Evolutionary conservation across 2,797 vertebrate species (phyloP).

Genomic region (Ctenopoma kingsleyae): DNA sequence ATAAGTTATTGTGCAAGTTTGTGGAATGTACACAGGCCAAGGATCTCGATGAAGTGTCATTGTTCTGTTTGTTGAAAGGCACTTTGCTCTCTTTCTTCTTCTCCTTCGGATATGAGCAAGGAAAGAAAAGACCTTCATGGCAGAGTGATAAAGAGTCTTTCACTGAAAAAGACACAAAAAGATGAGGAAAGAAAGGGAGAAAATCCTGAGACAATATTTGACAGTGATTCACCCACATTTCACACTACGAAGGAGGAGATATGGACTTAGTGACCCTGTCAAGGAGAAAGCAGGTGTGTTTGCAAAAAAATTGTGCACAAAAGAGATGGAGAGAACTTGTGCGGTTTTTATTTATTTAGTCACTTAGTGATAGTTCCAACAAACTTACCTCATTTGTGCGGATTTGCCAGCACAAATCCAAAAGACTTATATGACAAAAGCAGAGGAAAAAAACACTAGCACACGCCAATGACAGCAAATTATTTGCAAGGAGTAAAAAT

Average conservation of each 20-base stretch:
- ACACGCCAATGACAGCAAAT: conserved; percentile 50
- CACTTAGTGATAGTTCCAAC: conserved; percentile 36
- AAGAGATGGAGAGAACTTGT: conserved; percentile 24
- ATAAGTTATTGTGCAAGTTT: conserved; percentile 82
- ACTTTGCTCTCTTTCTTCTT: conserved; percentile 64
- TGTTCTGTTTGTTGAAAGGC: conserved; percentile 74
- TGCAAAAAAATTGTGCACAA: conserved; percentile 32
- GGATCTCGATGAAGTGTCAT: conserved; percentile 69
- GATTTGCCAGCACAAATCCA: conserved; percentile 27
- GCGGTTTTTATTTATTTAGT: conserved; percentile 28
- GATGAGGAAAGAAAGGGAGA: conserved; percentile 62
- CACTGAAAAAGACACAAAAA: conserved; percentile 62
- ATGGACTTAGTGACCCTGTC: conserved; percentile 71
- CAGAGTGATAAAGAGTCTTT: conserved; percentile 74
- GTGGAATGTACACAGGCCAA: conserved; percentile 80
- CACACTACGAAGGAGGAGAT: conserved; percentile 64
- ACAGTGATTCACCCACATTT: conserved; percentile 77
- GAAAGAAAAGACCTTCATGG: conserved; percentile 70
- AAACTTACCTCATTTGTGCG: conserved; percentile 40
- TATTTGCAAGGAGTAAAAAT: conserved; percentile 51
- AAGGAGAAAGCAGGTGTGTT: conserved; percentile 73
- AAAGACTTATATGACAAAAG: conserved; percentile 33
- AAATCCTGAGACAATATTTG: conserved; percentile 80
- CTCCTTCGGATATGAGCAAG: conserved; percentile 62
- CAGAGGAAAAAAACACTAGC: conserved; percentile 8